Evolutionary conservation across 2,797 vertebrate genomes (phyloP), one percentile per base, ranked within the genome.

Genomic region (Sebastes matsubarae): DNA sequence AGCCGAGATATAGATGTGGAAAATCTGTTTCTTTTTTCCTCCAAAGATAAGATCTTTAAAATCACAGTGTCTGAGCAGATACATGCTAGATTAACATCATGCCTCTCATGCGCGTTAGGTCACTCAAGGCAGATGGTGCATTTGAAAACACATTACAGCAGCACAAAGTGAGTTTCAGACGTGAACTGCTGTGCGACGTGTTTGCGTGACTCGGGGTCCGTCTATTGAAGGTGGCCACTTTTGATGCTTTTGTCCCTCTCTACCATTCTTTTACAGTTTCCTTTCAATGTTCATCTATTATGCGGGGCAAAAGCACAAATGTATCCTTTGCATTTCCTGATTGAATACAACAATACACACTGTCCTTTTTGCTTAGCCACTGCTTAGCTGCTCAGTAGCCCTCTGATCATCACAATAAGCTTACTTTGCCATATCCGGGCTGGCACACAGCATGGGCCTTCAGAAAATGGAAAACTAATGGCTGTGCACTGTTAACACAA

Each of bases 401-500:
- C 85, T 91, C 89, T 83, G 86, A 92, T 95, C 90, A 79, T 92
- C 92, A 96, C 93, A 94, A 92, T 93, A 81, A 91, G 85, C 90
- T 81, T 91, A 90, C 88, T 91, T 92, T 89, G 84, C 89, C 90
- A 85, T 93, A 91, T 93, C 93, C 92, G 89, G 93, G 77, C 87
- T 87, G 82, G 82, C 89, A 91, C 93, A 91, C 93, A 94, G 93
- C 94, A 57, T 90, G 88, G 89, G 90, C 88, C 88, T 89, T 91
- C 92, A 93, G 89, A 92, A 91, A 89, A 91, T 78, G 68, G 50
- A 87, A 89, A 89, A 92, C 91, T 93, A 95, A 96, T 96, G 94
- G 92, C 90, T 72, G 78, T 81, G 88, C 83, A 60, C 79, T 87
- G 80, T 90, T 92, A 88, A 88, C 93, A 96, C 92, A 96, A 96